Percentiles rank a stretch among this genome's conserved stretches.
Evolutionary conservation across 2,113 vertebrate genomes (phyloP).

Genomic region (Gymnarchus niloticus): DNA sequence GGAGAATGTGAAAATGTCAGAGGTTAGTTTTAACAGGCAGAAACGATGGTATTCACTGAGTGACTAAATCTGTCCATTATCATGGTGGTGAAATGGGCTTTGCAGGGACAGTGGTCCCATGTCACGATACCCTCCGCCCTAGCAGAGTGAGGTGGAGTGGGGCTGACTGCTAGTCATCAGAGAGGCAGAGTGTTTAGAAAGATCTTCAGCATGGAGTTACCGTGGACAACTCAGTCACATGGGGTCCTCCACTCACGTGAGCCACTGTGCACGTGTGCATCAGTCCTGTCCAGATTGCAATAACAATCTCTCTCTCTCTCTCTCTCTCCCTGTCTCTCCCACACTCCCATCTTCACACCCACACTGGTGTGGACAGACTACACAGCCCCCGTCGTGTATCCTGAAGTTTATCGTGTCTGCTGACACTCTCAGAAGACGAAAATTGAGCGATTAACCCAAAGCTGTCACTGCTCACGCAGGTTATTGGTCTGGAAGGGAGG

Average conservation of each 20-base stretch:
- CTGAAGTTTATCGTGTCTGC: neutral
- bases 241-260: slow-evolving; percentile 46
- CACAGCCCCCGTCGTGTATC: neutral
- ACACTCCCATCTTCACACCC: neutral
- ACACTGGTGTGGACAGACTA: neutral
- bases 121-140: no score
- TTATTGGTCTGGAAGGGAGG: neutral
- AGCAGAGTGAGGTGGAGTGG: neutral
- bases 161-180: slow-evolving; percentile 2
- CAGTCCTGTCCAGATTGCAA: slow-evolving; percentile 25
- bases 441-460: neutral
- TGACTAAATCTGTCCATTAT: neutral
- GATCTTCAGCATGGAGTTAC: neutral
- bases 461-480: neutral
- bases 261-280: slow-evolving; percentile 40
- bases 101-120: neutral
- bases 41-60: neutral
- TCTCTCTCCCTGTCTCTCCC: neutral
- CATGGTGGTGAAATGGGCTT: neutral
- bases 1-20: neutral
- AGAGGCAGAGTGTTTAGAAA: slow-evolving; percentile 21
- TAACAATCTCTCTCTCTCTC: slow-evolving; percentile 17
- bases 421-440: neutral
- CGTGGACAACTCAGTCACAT: slow-evolving; percentile 27
- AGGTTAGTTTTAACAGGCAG: neutral